A percentile compares a stretch with the other conserved stretches of the same genome.
phyloP scores from a whole-genome alignment of 92 coral and sea anemone genomes.

The Virgularia gustaviana region DNA sequence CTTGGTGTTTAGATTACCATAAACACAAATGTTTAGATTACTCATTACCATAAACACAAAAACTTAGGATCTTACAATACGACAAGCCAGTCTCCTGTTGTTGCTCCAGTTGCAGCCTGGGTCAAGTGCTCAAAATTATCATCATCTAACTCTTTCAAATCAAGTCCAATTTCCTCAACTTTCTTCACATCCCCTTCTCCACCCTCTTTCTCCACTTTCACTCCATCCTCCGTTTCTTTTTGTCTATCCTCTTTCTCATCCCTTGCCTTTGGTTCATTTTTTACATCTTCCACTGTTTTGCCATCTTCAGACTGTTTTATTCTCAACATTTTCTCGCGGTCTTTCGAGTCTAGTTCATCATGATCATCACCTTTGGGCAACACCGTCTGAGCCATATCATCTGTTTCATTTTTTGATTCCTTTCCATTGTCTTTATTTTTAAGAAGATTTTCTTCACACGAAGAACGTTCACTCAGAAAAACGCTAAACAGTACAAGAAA shows the following conservation, averaged over 20 bases:
- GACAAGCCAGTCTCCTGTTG: constrained; percentile 96
- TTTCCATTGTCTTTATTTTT: too few relatives aligned
- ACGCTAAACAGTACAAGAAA: too few relatives aligned
- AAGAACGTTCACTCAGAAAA: too few relatives aligned
- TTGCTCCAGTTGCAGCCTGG: constrained; percentile 95
- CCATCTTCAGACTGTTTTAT: not conserved
- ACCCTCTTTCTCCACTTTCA: not conserved
- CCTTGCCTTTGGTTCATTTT: not conserved
- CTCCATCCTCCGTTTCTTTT: not conserved
- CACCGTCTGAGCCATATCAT: too few relatives aligned
- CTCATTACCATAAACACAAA: not conserved
- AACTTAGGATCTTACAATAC: constrained; percentile 68
- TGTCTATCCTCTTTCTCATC: not conserved
- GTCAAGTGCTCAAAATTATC: constrained; percentile 84
- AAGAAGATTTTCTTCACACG: too few relatives aligned
- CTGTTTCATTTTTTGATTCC: too few relatives aligned
- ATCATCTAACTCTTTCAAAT: constrained; percentile 67
- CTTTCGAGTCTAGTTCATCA: not conserved
- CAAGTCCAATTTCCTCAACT: constrained; percentile 21
- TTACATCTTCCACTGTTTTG: not conserved
- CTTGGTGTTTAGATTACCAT: constrained; percentile 12
- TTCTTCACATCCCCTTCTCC: not conserved
- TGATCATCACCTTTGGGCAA: too few relatives aligned
- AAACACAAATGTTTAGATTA: not conserved
- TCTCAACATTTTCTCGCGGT: not conserved